These are phyloP conservation scores for Diplodus sargus DNA, from an alignment of 2,797 vertebrate genomes.

Conservation along the genomic window DNA sequence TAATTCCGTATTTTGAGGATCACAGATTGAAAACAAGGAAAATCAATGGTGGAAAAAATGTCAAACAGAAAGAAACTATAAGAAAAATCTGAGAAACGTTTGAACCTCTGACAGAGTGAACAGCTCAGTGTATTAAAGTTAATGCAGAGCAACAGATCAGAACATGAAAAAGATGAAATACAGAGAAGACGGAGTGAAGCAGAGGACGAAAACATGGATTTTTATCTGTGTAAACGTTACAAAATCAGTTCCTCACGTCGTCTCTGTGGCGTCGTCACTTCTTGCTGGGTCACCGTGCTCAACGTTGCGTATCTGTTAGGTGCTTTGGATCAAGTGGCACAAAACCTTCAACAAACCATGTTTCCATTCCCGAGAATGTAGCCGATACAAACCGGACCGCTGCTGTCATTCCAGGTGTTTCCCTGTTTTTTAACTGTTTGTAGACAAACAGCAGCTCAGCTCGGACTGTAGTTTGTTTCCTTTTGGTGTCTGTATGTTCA, in stretches of 20 bases:
- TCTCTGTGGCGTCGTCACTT: no score
- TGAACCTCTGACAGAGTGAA: no score
- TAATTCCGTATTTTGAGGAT: not conserved
- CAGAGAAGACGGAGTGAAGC: not conserved
- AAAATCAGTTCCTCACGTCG: not conserved
- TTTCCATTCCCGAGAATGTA: conserved; percentile 14
- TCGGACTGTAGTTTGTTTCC: not conserved
- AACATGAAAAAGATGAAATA: not conserved
- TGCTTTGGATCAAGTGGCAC: not conserved
- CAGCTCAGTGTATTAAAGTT: no score
- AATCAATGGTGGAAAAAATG: no score
- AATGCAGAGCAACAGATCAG: not conserved
- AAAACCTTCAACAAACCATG: not conserved
- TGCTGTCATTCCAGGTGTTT: conserved; percentile 49
- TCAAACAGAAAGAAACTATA: not conserved
- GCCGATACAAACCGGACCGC: not conserved
- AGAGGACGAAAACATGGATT: no score
- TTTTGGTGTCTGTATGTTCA: conserved; percentile 11
- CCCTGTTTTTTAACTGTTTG: not conserved
- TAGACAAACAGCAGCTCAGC: conserved; percentile 13
- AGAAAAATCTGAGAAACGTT: not conserved
- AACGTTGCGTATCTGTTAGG: not conserved
- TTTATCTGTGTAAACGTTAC: not conserved
- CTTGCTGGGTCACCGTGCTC: conserved; percentile 36
- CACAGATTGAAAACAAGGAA: not conserved